Conservation (phyloP, 2,797 vertebrate species). For the Poliocrania exsul region DNA sequence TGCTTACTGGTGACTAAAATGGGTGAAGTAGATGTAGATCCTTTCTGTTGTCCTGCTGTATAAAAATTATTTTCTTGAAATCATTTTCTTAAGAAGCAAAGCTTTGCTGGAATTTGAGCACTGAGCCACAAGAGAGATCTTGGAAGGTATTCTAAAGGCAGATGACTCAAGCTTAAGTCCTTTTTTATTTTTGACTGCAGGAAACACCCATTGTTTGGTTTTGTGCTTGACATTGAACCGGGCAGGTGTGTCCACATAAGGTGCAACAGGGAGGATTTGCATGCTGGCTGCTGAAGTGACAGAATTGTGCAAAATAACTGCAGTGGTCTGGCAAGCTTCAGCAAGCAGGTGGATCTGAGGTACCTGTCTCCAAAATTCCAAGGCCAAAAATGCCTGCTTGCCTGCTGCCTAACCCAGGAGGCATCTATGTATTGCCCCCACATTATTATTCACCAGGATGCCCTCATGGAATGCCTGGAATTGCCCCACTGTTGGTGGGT, state of each 20-base stretch:
- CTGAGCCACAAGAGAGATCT: neutral
- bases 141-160: neutral
- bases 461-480: neutral
- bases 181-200: constrained; percentile 21
- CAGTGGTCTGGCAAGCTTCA: constrained; percentile 57
- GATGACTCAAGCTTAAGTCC: neutral
- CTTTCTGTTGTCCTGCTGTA: neutral
- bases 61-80: neutral
- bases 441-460: neutral
- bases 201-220: neutral
- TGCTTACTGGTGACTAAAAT: neutral
- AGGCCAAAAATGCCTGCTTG: neutral
- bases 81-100: neutral
- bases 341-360: constrained; percentile 56
- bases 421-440: neutral
- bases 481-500: neutral
- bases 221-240: constrained; percentile 17
- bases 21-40: neutral
- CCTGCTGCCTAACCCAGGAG: neutral
- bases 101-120: neutral
- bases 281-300: constrained; percentile 62
- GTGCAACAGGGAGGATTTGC: constrained; percentile 47
- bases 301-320: constrained; percentile 64
- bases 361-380: constrained; percentile 24
- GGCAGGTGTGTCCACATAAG: constrained; percentile 63